phyloP scores from a whole-genome alignment of 2,888 invertebrate species.

The Pseudococcus longispinus region DNA sequence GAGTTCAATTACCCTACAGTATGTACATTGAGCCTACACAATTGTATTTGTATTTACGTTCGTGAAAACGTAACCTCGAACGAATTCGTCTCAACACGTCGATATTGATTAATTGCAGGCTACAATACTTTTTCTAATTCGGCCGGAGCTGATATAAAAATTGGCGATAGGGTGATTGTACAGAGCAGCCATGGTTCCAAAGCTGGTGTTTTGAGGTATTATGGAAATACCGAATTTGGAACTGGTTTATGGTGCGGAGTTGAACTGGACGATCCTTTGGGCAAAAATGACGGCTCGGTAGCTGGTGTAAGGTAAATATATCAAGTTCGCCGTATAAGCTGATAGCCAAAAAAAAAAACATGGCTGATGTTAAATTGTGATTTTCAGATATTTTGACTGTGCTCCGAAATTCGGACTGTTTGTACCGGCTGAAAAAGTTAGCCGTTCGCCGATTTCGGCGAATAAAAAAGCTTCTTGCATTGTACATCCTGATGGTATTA shows the following conservation, averaged over 20 bases:
- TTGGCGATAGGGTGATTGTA: slow-evolving; percentile 92
- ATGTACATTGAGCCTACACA: not conserved
- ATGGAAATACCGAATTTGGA: slow-evolving; percentile 90
- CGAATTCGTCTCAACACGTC: not conserved
- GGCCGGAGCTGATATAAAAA: slow-evolving; percentile 68
- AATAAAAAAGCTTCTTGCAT: slow-evolving; percentile 72
- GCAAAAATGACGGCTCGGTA: slow-evolving; percentile 96
- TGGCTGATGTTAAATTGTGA: not conserved
- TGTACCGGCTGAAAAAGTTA: slow-evolving; percentile 89
- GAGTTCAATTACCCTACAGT: slow-evolving; percentile 32
- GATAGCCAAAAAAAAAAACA: not conserved
- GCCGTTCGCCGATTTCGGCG: slow-evolving; percentile 76
- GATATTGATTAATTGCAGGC: not conserved
- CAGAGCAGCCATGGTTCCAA: slow-evolving; percentile 82
- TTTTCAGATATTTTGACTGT: slow-evolving; percentile 89
- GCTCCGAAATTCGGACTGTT: slow-evolving; percentile 89
- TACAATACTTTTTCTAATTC: slow-evolving; percentile 10
- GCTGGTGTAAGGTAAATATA: slow-evolving; percentile 81
- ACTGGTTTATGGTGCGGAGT: slow-evolving; percentile 95
- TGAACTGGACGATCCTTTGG: slow-evolving; percentile 89
- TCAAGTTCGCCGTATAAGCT: no score
- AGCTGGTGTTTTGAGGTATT: slow-evolving; percentile 82
- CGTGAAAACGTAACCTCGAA: not conserved
- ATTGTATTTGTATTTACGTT: not conserved
- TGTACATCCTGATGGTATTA: slow-evolving; percentile 69